These are phyloP conservation scores for Pungitius pungitius DNA, from an alignment of 2,113 vertebrate species.

Conservation along the genomic window DNA sequence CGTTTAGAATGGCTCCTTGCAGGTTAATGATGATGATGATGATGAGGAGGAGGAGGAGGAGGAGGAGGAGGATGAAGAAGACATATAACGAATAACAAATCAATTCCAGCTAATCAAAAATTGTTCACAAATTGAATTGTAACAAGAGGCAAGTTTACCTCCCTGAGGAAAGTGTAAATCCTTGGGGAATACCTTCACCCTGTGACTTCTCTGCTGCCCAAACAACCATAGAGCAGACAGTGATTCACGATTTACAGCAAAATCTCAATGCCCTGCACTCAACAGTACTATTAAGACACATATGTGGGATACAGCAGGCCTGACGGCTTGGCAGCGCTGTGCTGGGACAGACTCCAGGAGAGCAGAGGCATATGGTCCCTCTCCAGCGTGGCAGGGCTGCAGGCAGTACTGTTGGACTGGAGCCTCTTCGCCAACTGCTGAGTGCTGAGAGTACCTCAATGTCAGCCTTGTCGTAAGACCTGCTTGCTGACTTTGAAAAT, in stretches of 20 bases:
- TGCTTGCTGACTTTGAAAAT: conserved; percentile 19
- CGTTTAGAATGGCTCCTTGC: neutral
- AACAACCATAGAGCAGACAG: neutral
- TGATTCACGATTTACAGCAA: conserved; percentile 22
- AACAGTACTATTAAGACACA: conserved; percentile 45
- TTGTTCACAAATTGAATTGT: neutral
- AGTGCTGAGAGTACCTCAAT: conserved; percentile 23
- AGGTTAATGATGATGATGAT: neutral
- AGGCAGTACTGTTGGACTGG: conserved; percentile 42
- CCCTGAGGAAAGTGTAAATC: conserved; percentile 45
- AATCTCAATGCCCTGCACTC: conserved; percentile 29
- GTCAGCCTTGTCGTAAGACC: conserved; percentile 33
- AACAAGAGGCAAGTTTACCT: conserved; percentile 29
- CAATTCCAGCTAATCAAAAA: neutral
- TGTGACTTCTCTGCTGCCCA: conserved; percentile 22
- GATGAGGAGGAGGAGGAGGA: neutral
- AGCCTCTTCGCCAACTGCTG: conserved; percentile 59
- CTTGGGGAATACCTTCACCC: conserved; percentile 56
- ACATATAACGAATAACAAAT: neutral
- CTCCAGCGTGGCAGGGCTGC: conserved; percentile 56
- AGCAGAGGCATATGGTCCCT: conserved; percentile 70
- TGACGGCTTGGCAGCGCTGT: conserved; percentile 47
- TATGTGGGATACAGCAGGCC: conserved; percentile 47
- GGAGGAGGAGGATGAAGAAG: neutral
- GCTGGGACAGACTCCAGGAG: conserved; percentile 41